Percentiles rank a stretch among this genome's conserved stretches.
Evolutionary conservation across 2,113 vertebrate genomes (phyloP).

Genomic region (Tragelaphus buxtoni): DNA sequence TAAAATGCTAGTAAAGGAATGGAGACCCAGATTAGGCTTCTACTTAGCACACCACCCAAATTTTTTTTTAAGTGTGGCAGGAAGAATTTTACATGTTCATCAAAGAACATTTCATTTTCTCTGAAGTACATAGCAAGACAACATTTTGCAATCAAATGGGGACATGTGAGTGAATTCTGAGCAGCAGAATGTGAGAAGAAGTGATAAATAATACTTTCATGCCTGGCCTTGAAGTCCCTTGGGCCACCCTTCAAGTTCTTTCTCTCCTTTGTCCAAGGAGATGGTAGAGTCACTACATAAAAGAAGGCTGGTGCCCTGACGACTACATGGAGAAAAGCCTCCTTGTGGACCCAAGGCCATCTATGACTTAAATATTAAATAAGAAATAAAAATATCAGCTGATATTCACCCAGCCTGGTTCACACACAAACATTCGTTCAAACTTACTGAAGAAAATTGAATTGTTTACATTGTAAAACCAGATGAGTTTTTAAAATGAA

Average conservation of each 20-base stretch:
- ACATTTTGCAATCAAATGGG: not conserved
- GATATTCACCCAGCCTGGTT: not conserved
- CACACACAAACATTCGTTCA: not conserved
- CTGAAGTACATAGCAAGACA: not conserved
- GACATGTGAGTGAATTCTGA: not conserved
- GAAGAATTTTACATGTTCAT: not conserved
- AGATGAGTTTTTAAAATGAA: not conserved
- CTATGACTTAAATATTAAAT: not conserved
- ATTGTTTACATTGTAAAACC: not conserved
- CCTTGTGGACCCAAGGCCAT: not conserved
- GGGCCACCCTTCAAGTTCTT: not conserved
- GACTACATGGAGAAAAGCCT: not conserved
- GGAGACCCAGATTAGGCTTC: not conserved
- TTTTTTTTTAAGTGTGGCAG: not conserved
- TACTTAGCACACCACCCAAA: not conserved
- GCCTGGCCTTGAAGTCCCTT: not conserved
- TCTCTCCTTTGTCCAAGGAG: not conserved
- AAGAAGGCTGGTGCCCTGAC: not conserved
- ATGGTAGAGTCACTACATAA: not conserved
- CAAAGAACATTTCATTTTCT: not conserved
- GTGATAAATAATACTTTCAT: not conserved
- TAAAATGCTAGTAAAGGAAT: not conserved
- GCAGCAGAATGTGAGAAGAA: not conserved
- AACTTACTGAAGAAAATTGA: not conserved
- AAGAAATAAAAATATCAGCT: not conserved